Percentiles rank a stretch among this genome's conserved stretches.
These are phyloP conservation scores for Tokudaia muenninki DNA, from an alignment of 2,797 vertebrate genomes.

Conservation along the genomic window DNA sequence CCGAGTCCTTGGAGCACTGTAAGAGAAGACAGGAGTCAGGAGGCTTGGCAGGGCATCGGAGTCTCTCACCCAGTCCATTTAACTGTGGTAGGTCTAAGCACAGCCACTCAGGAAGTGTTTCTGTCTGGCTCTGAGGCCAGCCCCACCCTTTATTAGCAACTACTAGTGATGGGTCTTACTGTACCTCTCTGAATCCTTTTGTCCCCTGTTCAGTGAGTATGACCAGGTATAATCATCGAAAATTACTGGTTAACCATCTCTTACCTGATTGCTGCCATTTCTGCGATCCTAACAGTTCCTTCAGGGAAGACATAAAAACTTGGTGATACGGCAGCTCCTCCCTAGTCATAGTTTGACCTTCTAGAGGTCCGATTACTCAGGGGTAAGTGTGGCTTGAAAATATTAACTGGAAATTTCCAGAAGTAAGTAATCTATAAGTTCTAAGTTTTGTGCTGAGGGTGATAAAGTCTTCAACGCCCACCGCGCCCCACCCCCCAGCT, in stretches of 20 bases:
- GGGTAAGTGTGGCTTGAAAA: background rate
- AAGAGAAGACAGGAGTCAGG: background rate
- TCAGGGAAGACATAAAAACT: background rate
- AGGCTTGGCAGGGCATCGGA: accelerated
- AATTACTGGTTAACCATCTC: background rate
- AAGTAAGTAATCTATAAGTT: background rate
- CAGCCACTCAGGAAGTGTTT: background rate
- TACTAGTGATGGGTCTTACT: too few relatives aligned
- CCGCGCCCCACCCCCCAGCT: background rate
- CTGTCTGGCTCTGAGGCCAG: background rate
- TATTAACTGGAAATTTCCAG: background rate
- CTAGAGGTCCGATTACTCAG: background rate
- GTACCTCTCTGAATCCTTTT: background rate
- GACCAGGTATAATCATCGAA: accelerated
- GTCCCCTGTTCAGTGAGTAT: background rate
- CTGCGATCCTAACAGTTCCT: background rate
- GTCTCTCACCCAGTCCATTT: too few relatives aligned
- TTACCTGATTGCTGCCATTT: too few relatives aligned
- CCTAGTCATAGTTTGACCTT: background rate
- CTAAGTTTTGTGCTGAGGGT: background rate
- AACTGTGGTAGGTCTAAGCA: background rate
- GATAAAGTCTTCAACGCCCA: background rate
- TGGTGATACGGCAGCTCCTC: background rate
- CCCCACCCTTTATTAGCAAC: background rate
- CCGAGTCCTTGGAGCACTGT: background rate